A percentile compares a stretch with the other conserved stretches of the same genome.
Evolutionary conservation across 2,797 vertebrate genomes (phyloP).

Genomic region (Chrosomus eos): DNA sequence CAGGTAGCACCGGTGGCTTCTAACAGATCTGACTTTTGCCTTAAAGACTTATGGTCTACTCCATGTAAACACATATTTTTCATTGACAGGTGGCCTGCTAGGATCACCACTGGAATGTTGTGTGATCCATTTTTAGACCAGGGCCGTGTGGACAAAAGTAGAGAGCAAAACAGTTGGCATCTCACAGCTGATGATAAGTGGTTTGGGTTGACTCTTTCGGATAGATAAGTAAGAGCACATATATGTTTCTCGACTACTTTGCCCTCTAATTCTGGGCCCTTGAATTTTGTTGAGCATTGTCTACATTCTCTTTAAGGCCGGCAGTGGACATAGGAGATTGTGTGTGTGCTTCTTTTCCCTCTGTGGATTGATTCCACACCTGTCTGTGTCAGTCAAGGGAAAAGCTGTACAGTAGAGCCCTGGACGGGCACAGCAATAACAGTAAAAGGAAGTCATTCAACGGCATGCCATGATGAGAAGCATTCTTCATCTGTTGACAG

Average conservation of each 20-base stretch:
- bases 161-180: not conserved
- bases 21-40: not conserved
- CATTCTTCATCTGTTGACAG: constrained; percentile 9
- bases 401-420: constrained; percentile 26
- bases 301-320: not conserved
- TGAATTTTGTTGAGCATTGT: not conserved
- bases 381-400: constrained; percentile 66
- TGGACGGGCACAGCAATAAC: constrained; percentile 34
- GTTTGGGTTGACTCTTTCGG: not conserved
- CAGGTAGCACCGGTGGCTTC: not conserved
- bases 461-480: constrained; percentile 35
- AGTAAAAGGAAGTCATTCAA: constrained; percentile 40
- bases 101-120: constrained; percentile 29
- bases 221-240: not conserved
- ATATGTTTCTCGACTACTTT: not conserved
- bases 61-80: constrained; percentile 15
- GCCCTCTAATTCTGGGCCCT: not conserved
- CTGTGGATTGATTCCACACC: constrained; percentile 68
- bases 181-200: not conserved
- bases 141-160: constrained; percentile 4
- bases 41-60: not conserved
- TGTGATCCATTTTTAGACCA: constrained; percentile 29
- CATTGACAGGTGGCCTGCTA: constrained; percentile 25
- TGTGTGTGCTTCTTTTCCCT: constrained; percentile 65
- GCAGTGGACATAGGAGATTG: constrained; percentile 41